Base-by-base conservation (phyloP, 2,888 invertebrate genomes). In the Fabriciana adippe region DNA sequence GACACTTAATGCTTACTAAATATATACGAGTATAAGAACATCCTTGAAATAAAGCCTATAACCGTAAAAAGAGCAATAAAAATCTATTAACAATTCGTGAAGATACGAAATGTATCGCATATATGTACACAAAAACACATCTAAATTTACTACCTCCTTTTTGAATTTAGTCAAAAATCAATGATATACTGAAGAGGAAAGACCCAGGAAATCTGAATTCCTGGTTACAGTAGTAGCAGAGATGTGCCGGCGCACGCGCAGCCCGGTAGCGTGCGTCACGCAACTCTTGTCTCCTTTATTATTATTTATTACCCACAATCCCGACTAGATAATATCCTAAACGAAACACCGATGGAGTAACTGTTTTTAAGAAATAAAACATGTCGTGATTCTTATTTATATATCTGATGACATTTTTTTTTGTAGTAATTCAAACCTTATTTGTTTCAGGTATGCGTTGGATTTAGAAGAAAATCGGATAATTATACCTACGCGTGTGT, bases 301-400 rank as follows among this genome's bases (percentile, higher is more conserved):
- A 90, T 91, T 91, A 91, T 92, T 90, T 91, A 91, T 89, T 90
- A 84, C 84, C 83, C 83, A 85, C 85, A 88, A 88, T 87, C 86
- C 76, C 78, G 73, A 77, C 79, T 82, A 84, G 86, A 86, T 86
- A 85, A 81, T 84, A 80, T 80, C 79, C 77, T 80, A 80, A 79
- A 81, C 81, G 78, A 80, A 83, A 84, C 79, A 81, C 79, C 71
- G 82, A 75, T 70, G 66, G 63, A 63, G 61, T 59, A 64, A 74
- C 81, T 80, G 80, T 79, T 70, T 64, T 53, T 54, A 48, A 55
- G 72, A 71, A 72, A 75, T 73, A 66, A 65, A 64, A 67, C 68
- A 69, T 74, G 64, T 68, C 64, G 31, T 64, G 66, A 60, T 59
- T 59, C 15, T n/a, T 13, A 47, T 15, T 57, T 57, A n/a, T 48